Evolutionary conservation across 2,113 vertebrate species (phyloP).

Genomic region (Dissostichus mawsoni): DNA sequence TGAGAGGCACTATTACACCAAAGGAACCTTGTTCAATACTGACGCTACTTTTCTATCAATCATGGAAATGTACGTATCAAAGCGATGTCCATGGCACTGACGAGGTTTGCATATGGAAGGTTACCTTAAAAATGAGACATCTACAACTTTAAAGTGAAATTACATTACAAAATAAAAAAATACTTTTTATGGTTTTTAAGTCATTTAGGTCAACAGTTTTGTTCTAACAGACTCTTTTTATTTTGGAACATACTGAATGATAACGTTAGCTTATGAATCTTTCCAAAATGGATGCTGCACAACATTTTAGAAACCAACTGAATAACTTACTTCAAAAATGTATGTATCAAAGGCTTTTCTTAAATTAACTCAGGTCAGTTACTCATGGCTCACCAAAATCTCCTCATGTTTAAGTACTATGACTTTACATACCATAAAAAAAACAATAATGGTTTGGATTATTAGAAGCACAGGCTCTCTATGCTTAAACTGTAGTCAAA

Average conservation of each 20-base stretch:
- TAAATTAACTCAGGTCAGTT: not conserved
- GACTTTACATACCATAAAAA: constrained; percentile 8
- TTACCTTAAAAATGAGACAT: constrained; percentile 25
- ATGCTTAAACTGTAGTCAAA: too few relatives aligned
- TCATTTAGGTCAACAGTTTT: constrained; percentile 25
- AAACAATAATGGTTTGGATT: constrained; percentile 6
- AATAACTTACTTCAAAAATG: not conserved
- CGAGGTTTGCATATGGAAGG: constrained; percentile 11
- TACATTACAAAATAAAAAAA: constrained; percentile 24
- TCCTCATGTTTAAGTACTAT: not conserved
- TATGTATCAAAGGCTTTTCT: constrained; percentile 11
- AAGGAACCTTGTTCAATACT: constrained; percentile 51
- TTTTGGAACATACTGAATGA: constrained; percentile 26
- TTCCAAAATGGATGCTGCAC: constrained; percentile 3
- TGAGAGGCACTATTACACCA: constrained; percentile 62
- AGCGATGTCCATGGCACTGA: constrained; percentile 35
- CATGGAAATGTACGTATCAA: constrained; percentile 27
- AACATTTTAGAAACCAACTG: constrained; percentile 19
- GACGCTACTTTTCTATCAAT: constrained; percentile 38
- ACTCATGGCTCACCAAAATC: not conserved
- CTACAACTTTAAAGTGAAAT: constrained; percentile 27
- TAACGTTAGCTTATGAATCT: not conserved
- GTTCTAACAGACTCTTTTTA: constrained; percentile 20
- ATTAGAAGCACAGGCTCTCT: not conserved
- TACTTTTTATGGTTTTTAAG: constrained; percentile 18